phyloP scores from a whole-genome alignment of 2,113 vertebrate genomes.

The Hoplias malabaricus region DNA sequence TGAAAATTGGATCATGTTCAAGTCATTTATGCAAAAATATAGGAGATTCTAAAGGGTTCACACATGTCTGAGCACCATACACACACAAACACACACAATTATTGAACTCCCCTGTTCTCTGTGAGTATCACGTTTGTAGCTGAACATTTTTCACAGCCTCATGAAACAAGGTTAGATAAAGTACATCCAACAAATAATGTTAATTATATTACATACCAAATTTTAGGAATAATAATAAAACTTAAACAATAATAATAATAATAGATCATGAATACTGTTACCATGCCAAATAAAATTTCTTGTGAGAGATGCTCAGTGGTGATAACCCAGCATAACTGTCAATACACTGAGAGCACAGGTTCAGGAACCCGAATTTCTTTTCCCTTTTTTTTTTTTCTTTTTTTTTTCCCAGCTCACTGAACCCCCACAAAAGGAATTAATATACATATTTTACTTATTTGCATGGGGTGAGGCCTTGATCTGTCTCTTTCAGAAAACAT shows the following conservation, averaged over 20 bases:
- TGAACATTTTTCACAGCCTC: conserved; percentile 65
- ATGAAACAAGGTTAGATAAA: conserved; percentile 37
- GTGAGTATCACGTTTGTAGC: conserved; percentile 52
- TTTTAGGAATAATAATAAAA: conserved; percentile 21
- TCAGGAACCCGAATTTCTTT: too few species aligned
- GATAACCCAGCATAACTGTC: background rate
- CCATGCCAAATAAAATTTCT: conserved; percentile 40
- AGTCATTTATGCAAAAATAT: too few species aligned
- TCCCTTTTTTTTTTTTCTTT: too few species aligned
- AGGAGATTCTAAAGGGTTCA: too few species aligned
- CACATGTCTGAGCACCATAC: too few species aligned
- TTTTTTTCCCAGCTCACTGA: background rate
- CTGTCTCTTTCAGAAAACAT: background rate
- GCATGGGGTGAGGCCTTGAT: background rate
- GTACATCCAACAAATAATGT: conserved; percentile 23
- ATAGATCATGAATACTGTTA: conserved; percentile 70
- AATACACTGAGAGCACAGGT: too few species aligned
- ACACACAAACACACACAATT: conserved; percentile 44
- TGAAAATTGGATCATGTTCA: too few species aligned
- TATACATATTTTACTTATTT: background rate
- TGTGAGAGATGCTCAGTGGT: conserved; percentile 9
- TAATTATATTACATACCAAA: conserved; percentile 44
- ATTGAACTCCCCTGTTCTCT: conserved; percentile 63
- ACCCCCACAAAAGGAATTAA: background rate
- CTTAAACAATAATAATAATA: conserved; percentile 54